Evolutionary conservation across 2,797 vertebrate genomes (phyloP).

Genomic region (Agapornis canus): DNA sequence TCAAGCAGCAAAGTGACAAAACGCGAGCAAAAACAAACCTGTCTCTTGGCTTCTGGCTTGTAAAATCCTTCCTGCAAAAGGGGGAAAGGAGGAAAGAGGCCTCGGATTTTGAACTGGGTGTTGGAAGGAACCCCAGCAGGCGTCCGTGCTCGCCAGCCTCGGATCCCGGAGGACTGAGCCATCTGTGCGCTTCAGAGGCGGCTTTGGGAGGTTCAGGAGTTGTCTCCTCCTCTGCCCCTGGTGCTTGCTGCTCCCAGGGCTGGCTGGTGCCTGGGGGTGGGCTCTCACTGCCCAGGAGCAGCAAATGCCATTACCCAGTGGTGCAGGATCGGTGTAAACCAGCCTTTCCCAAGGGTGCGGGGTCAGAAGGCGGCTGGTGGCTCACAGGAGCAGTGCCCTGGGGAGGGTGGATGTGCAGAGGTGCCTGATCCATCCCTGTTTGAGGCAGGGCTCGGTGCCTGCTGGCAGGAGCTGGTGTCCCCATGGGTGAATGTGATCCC

Average conservation of each 20-base stretch:
- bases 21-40: conserved; percentile 63
- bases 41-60: conserved; percentile 58
- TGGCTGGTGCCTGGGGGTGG: neutral
- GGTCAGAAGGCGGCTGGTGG: neutral
- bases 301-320: neutral
- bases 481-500: neutral
- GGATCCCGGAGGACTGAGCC: neutral
- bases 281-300: neutral
- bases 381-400: neutral
- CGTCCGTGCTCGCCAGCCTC: accelerated
- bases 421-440: accelerated
- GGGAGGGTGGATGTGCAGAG: neutral
- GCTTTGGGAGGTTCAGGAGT: neutral
- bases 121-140: neutral
- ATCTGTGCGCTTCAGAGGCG: accelerated
- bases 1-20: conserved; percentile 54
- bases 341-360: neutral
- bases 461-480: neutral
- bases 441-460: neutral
- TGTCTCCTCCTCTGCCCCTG: neutral
- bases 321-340: neutral
- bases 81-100: neutral
- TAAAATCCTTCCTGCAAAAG: neutral
- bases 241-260: neutral
- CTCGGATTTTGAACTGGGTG: neutral